A percentile compares a stretch with the other conserved stretches of the same genome.
Evolutionary conservation across 2,888 invertebrate species (phyloP).

Genomic region (Chaetogeoica ovagalla): DNA sequence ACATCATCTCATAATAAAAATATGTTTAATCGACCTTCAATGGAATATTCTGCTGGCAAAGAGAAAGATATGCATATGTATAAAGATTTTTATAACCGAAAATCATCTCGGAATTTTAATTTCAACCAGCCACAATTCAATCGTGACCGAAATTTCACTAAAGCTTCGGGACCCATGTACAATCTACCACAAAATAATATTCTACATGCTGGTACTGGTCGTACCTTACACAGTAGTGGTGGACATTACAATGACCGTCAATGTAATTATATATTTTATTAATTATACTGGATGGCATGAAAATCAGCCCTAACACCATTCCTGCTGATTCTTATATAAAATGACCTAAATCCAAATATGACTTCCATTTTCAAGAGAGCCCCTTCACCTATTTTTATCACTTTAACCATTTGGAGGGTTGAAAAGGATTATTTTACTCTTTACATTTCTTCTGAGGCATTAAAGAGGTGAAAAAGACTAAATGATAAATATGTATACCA

Average conservation of each 20-base stretch:
- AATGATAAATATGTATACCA: not conserved
- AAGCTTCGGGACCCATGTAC: not conserved
- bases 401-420: too few relatives aligned
- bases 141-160: slow-evolving; percentile 32
- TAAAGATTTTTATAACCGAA: not conserved
- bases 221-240: slow-evolving; percentile 10
- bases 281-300: too few relatives aligned
- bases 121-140: slow-evolving; percentile 24
- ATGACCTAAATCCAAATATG: too few relatives aligned
- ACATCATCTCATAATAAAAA: slow-evolving; percentile 4
- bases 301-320: too few relatives aligned
- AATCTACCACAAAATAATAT: not conserved
- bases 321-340: too few relatives aligned
- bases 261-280: not conserved
- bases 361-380: too few relatives aligned
- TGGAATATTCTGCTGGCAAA: not conserved
- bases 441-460: too few relatives aligned
- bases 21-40: not conserved
- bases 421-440: too few relatives aligned
- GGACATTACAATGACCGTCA: not conserved
- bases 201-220: slow-evolving; percentile 10
- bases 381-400: too few relatives aligned
- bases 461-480: too few relatives aligned
- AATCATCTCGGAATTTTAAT: not conserved
- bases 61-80: not conserved